Evolutionary conservation across 2,797 vertebrate genomes (phyloP), one percentile per base, ranked within the genome.

Genomic region (Poeciliopsis gracilis): DNA sequence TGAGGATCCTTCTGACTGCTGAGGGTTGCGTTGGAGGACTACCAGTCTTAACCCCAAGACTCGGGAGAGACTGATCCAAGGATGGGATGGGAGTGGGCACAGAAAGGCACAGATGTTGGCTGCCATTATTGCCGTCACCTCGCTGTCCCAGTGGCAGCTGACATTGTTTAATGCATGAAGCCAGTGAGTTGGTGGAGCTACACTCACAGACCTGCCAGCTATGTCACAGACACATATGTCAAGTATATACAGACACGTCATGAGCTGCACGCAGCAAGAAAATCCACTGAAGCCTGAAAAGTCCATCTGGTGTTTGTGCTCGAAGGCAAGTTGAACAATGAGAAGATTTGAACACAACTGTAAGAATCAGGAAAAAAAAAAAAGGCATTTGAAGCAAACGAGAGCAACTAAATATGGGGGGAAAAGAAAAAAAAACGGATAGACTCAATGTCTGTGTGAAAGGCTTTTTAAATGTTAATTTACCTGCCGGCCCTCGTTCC

Each of bases 401-500:
- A 67, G 8, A 25, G 30, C 3, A 25, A 51, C 41, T 69, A 25
- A 33, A n/a, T 23, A 46, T 33, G 0, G 7, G 49, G 59, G 63
- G 25, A 70, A 41, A 41, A 8, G 7, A 41, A 41, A 41, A 38
- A 38, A 16, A 43, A 41, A 43, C 9, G 15, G 71, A 5, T n/a
- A 72, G 12, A 30, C 4, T 51, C 46, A 76, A 75, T 74, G 53
- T 82, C 51, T 70, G 23, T 3, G 23, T 16, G 41, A 47, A 7
- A 3, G 11, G 13, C 28, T 41, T n/a, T 80, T 43, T 78, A 18
- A 51, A 49, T 67, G 5, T 36, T 33, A 33, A 41, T 76, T 85
- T 86, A 99, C 97, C 96, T 98, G 97, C 45, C 98, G 97, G 85
- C 96, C 96, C 89, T 99, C 98, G 2, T 95, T 99, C 91, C 98